A percentile compares a stretch with the other conserved stretches of the same genome.
phyloP scores from a whole-genome alignment of 2,888 invertebrate genomes.

The Danaus chrysippus region DNA sequence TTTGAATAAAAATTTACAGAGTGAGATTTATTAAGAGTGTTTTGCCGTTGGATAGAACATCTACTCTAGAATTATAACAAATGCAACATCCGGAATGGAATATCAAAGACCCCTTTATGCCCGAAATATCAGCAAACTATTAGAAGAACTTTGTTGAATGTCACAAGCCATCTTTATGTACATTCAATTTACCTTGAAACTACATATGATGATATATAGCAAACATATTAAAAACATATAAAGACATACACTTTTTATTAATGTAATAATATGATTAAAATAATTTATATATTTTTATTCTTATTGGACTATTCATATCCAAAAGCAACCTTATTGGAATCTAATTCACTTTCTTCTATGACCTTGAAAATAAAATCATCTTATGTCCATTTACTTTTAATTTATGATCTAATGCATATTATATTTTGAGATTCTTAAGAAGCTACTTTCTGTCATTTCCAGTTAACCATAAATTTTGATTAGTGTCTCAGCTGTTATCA shows the following conservation, averaged over 20 bases:
- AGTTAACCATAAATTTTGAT: slow-evolving; percentile 64
- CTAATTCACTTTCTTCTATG: slow-evolving; percentile 52
- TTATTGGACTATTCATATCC: slow-evolving; percentile 40
- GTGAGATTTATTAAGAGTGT: background rate
- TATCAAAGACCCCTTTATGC: slow-evolving; percentile 60
- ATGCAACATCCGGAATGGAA: slow-evolving; percentile 68
- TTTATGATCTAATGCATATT: slow-evolving; percentile 53
- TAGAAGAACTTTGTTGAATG: slow-evolving; percentile 60
- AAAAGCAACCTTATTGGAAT: slow-evolving; percentile 51
- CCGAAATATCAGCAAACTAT: slow-evolving; percentile 56
- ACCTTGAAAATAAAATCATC: slow-evolving; percentile 57
- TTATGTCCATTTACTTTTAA: slow-evolving; percentile 63
- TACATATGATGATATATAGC: background rate
- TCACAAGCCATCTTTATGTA: slow-evolving; percentile 47
- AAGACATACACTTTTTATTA: background rate
- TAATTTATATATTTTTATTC: slow-evolving; percentile 16
- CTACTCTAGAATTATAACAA: slow-evolving; percentile 48
- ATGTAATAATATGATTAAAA: background rate
- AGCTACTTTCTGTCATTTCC: slow-evolving; percentile 52
- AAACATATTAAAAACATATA: background rate
- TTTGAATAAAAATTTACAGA: background rate
- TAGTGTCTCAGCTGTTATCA: slow-evolving; percentile 45
- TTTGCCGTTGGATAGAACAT: slow-evolving; percentile 26
- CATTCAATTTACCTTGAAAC: background rate
- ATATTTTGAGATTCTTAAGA: slow-evolving; percentile 48